Base-by-base conservation (phyloP, 2,113 vertebrate genomes). In the Melierax canorus region DNA sequence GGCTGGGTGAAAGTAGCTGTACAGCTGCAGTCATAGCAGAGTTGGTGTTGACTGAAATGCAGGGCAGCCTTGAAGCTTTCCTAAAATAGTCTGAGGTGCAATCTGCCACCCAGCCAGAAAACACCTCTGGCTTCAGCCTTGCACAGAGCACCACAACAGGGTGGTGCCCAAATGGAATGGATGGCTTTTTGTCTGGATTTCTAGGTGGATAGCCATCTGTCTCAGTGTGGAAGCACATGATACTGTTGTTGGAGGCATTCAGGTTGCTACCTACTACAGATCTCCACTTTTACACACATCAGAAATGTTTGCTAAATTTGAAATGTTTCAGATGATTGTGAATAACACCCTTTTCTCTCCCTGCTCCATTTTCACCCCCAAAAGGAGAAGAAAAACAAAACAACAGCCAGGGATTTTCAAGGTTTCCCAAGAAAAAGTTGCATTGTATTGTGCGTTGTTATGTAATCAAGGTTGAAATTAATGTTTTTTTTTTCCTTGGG, bases 1-100 rank as follows among this genome's bases (percentile, higher is more conserved):
- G 0, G 8, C 13, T 71, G 73, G 11, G 5, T 74, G 38, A 55
- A 77, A 71, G 64, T 6, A 76, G 23, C 43, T 43, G 19, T 13
- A 21, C 4, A 4, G 32, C 12, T 53, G 51, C 51, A 63, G 7
- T 43, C 0, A 0, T 4, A 51, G 23, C 39, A 56, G 51, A 55
- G 46, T 1, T 20, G 7, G 8, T 29, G 11, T 27, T 73, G 53
- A n/a, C 24, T 46, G 53, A 64, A 86, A 73, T 0, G 0, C 11
- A 56, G 30, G 12, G 5, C 27, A 39, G 20, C 15, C 22, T 66
- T n/a, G n/a, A 58, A 56, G 34, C 4, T 45, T 74, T 9, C 3
- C 1, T 17, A 10, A 60, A 17, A 8, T 39, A n/a, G 14, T 59
- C 43, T 48, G 66, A 79, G 8, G 8, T 38, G 9, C 53, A 76